A percentile compares a stretch with the other conserved stretches of the same genome.
These are phyloP conservation scores for Lithophane semibrunnea DNA, from an alignment of 2,888 invertebrate genomes.

Conservation along the genomic window DNA sequence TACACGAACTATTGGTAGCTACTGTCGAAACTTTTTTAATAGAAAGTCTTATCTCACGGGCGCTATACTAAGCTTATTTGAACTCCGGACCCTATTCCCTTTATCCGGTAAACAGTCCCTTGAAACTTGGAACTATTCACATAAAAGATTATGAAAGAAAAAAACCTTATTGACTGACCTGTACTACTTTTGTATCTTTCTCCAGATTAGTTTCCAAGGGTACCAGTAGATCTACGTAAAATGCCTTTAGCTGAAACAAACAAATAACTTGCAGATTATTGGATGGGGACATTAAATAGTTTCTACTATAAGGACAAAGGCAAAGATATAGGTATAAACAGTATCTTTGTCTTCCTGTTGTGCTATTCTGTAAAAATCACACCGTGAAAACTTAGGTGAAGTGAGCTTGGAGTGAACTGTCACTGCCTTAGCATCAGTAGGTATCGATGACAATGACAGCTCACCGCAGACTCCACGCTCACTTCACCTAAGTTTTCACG, in stretches of 20 bases:
- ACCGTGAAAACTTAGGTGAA: too few species aligned
- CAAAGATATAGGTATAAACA: conserved; percentile 25
- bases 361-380: too few species aligned
- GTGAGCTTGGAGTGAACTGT: too few species aligned
- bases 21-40: conserved; percentile 80
- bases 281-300: conserved; percentile 60
- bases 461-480: too few species aligned
- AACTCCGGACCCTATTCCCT: conserved; percentile 72
- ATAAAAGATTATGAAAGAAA: conserved; percentile 79
- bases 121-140: conserved; percentile 71
- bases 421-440: too few species aligned
- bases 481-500: too few species aligned
- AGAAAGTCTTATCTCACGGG: conserved; percentile 79
- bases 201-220: conserved; percentile 98
- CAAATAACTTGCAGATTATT: conserved; percentile 73
- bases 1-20: conserved; percentile 60
- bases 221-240: conserved; percentile 97
- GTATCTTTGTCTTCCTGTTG: conserved; percentile 34
- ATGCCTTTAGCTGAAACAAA: conserved; percentile 95
- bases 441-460: too few species aligned
- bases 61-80: conserved; percentile 78
- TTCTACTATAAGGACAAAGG: conserved; percentile 55
- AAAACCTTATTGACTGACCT: conserved; percentile 91
- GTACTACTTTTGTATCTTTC: conserved; percentile 98
- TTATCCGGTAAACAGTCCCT: conserved; percentile 81